Percentiles rank a stretch among this genome's conserved stretches.
Evolutionary conservation across 2,797 vertebrate genomes (phyloP).

Genomic region (Urosaurus nigricauda): DNA sequence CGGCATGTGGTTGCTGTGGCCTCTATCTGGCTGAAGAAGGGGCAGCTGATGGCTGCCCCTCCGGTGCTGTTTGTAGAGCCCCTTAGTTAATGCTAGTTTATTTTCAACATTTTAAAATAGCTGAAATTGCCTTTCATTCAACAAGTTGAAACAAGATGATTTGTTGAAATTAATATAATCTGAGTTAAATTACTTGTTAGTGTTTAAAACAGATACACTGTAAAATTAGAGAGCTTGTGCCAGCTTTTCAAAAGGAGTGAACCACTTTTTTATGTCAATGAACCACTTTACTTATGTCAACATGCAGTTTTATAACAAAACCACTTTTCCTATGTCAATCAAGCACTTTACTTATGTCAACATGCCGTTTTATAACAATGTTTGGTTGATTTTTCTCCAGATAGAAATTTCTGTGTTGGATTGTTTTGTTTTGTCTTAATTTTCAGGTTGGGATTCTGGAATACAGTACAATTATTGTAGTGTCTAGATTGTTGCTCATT

Average conservation of each 20-base stretch:
- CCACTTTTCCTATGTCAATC: too few species aligned
- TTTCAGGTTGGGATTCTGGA: not conserved
- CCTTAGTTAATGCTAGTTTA: not conserved
- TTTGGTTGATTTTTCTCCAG: not conserved
- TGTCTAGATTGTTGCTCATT: not conserved
- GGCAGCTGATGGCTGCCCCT: too few species aligned
- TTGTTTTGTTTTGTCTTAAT: not conserved
- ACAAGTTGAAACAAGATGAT: too few species aligned
- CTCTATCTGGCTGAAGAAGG: too few species aligned
- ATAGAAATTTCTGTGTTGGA: not conserved
- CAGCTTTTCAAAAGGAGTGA: not conserved
- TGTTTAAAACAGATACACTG: not conserved
- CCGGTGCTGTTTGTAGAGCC: too few species aligned
- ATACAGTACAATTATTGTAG: not conserved
- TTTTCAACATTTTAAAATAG: constrained; percentile 8
- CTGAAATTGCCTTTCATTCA: not conserved
- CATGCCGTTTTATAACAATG: not conserved
- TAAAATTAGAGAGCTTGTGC: not conserved
- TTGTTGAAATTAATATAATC: not conserved
- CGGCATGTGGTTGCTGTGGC: too few species aligned
- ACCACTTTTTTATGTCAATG: not conserved
- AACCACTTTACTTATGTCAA: not conserved
- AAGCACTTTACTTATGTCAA: not conserved
- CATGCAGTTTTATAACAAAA: not conserved
- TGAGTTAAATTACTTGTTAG: not conserved